Evolutionary conservation across 2,797 vertebrate genomes (phyloP).

Genomic region (Hemibagrus guttatus): DNA sequence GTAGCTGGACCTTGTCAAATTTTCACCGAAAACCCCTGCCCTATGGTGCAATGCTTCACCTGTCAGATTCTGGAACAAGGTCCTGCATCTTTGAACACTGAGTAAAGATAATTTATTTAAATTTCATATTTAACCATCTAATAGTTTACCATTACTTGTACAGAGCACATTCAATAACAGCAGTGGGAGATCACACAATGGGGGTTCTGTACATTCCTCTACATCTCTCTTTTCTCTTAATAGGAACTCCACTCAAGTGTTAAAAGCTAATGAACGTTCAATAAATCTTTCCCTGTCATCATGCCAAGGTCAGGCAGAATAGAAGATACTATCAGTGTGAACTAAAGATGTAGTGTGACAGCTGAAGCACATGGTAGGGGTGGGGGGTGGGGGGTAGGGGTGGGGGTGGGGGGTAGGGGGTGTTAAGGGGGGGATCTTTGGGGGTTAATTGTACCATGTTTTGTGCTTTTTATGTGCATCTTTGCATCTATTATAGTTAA

Average conservation of each 20-base stretch:
- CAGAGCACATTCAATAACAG: neutral
- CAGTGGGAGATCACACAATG: neutral
- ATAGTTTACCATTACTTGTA: conserved; percentile 1
- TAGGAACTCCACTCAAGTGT: neutral
- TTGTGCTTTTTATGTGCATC: neutral
- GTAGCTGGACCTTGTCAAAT: neutral
- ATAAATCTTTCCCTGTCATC: conserved; percentile 35
- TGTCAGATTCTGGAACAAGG: too few species aligned
- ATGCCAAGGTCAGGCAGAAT: conserved; percentile 41
- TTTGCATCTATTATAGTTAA: neutral
- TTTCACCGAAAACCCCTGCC: neutral
- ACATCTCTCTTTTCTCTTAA: neutral
- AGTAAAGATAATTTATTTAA: neutral
- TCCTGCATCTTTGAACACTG: neutral
- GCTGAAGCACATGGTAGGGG: neutral
- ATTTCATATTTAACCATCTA: neutral
- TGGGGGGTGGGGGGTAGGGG: neutral
- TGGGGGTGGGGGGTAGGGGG: neutral
- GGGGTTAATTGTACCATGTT: neutral
- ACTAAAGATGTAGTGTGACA: conserved; percentile 24
- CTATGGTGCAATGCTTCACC: neutral
- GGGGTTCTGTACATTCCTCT: neutral
- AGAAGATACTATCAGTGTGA: conserved; percentile 25
- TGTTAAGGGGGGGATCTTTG: neutral
- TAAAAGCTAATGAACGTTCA: conserved; percentile 34